Evolutionary conservation across 2,113 vertebrate genomes (phyloP), one percentile per base, ranked within the genome.

Genomic region (Australoheros scitulus): DNA sequence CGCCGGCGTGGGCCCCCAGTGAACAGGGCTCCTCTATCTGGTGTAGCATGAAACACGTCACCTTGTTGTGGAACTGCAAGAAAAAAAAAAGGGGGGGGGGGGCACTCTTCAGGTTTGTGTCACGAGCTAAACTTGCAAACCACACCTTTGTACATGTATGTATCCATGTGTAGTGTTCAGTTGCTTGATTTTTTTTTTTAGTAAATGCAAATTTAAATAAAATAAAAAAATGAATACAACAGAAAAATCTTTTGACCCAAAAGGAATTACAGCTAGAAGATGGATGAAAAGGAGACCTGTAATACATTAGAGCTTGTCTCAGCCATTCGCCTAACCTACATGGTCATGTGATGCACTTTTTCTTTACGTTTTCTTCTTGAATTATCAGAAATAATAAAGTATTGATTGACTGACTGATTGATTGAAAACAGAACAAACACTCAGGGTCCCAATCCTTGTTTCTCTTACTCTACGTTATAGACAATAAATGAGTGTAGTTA

Each of bases 1-100:
- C 98, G 83, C 97, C 98, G 4, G 98, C 98, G 1, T 99, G 98
- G 65, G 97, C 98, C 85, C 98, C 98, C 83, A 99, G 94, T 18
- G 98, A 98, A 92, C 98, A 99, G 0, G 97, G 97, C 94, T 99
- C 98, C 94, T 99, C 98, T 0, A 99, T 99, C 90, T 99, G 98
- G 86, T 99, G 98, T 87, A 99, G 95, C 98, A 99, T 97, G 96
- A 99, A 99, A 94, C 98, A 99, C 82, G 98, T 99, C 93, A 99
- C 98, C 95, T 99, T 99, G 91, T 99, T 99, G 94, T 99, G 98
- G 94, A 99, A 99, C 98, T 99, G 91, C 11, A 77, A 61, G 18
- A 17, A 6, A 36, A 55, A 34, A 26, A 26, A 26, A 26, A 26
- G 26, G 26, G 3, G 26, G 26, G n/a, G 15, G 47, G 2, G 4